Evolutionary conservation across 2,888 invertebrate genomes (phyloP), one percentile per base, ranked within the genome.

Genomic region (Aphidius colemani): DNA sequence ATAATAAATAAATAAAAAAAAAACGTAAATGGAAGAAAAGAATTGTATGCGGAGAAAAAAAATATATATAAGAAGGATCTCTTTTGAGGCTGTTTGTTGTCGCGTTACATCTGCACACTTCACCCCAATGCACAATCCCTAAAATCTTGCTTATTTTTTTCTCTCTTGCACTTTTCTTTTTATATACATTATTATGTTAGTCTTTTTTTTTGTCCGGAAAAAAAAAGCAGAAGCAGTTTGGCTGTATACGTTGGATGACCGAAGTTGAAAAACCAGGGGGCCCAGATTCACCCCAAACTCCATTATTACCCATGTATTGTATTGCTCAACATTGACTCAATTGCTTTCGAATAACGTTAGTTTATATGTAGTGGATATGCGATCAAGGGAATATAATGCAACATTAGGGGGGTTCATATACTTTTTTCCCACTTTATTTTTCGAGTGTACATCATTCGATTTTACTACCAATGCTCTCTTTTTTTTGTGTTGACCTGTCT

Each of bases 241-340:
- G 45, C 51, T 39, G 46, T 45, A 59, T 18, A 63, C 61, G 59
- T 55, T 58, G 59, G 49, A 49, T 49, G 58, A 53, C 56, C 64
- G 50, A 53, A 57, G 46, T 46, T 46, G 11, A 46, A 57, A 57
- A 57, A 39, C 57, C 45, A 72, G 39, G 62, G 68, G 69, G 74
- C 74, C 75, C 74, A 78, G 79, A 78, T 79, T 80, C 79, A 78
- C 79, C 78, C 80, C 76, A 75, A 71, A 78, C 76, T 78, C 82
- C 79, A 82, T 82, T 82, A 82, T 82, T 82, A 79, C 79, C 75
- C 80, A 69, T 80, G 80, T 81, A 82, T 82, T 81, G 80, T 82
- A 76, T 78, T 76, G 81, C 81, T 81, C 77, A 81, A 81, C 80
- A 78, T 78, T 78, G 80, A 78, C 81, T 82, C 81, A 79, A 81